These are phyloP conservation scores for Aphaenogaster ashmeadi DNA, from an alignment of 1,140 invertebrate species.

Conservation along the genomic window DNA sequence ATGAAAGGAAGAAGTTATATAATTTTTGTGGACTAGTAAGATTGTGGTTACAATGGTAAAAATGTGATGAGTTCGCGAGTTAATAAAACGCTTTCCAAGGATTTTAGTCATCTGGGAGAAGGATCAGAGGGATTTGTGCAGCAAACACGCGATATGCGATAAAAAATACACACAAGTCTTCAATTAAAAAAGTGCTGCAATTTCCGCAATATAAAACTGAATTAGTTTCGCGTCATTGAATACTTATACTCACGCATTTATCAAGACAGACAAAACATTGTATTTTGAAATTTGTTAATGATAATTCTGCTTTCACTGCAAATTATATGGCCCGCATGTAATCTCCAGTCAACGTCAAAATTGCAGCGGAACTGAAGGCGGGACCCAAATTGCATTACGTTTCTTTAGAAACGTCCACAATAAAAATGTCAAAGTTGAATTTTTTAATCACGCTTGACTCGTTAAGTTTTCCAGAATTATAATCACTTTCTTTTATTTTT, in stretches of 20 bases:
- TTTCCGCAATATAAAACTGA: slow-evolving; percentile 1
- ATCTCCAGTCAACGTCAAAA: neutral
- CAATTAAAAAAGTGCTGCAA: slow-evolving; percentile 16
- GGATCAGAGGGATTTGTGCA: neutral
- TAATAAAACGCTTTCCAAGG: slow-evolving; percentile 32
- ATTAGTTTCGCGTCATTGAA: slow-evolving; percentile 15
- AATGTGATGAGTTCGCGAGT: neutral
- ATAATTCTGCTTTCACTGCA: slow-evolving; percentile 31
- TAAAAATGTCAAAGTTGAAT: neutral
- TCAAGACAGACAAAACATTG: neutral
- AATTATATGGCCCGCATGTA: neutral
- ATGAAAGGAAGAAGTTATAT: slow-evolving; percentile 14
- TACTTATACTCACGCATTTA: neutral
- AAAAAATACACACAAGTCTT: neutral
- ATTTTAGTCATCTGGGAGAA: neutral
- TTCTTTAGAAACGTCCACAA: neutral
- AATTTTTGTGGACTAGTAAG: slow-evolving; percentile 24
- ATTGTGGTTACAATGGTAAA: slow-evolving; percentile 30
- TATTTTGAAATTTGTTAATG: slow-evolving; percentile 16
- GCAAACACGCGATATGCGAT: neutral
- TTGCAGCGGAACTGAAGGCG: neutral
- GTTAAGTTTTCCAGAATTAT: neutral
- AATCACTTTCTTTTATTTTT: neutral
- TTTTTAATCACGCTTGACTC: neutral
- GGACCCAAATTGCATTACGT: neutral